Evolutionary conservation across 1,140 invertebrate genomes (phyloP).

Genomic region (Pachypeltis micranthus): DNA sequence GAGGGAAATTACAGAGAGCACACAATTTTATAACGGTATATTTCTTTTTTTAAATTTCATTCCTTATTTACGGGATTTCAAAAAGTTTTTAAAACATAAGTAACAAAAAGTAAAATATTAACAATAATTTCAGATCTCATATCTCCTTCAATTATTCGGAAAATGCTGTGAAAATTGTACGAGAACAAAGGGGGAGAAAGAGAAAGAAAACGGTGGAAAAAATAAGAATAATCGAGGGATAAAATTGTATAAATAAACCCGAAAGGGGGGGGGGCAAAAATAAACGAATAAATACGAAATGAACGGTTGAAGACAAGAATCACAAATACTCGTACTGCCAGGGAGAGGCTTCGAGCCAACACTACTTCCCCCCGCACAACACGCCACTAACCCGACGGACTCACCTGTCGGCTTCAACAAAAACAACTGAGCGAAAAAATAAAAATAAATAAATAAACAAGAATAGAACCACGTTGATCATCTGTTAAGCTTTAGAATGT

Average conservation of each 20-base stretch:
- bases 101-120: constrained; percentile 6
- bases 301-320: not conserved
- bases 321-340: too few species aligned
- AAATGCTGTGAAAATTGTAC: constrained; percentile 1
- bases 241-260: too few species aligned
- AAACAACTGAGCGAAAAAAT: too few species aligned
- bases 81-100: constrained; percentile 5
- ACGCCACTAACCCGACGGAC: too few species aligned
- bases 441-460: too few species aligned
- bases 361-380: too few species aligned
- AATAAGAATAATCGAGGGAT: not conserved
- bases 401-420: too few species aligned
- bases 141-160: not conserved
- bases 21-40: constrained; percentile 4
- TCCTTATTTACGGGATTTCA: constrained; percentile 9
- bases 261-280: too few species aligned
- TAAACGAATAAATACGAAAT: not conserved
- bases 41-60: constrained; percentile 6
- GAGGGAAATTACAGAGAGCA: too few species aligned
- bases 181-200: not conserved
- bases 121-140: not conserved
- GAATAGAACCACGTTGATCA: not conserved
- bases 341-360: too few species aligned
- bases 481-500: not conserved
- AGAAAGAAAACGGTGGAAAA: not conserved